Conservation (phyloP, 2,113 vertebrate species). For the Sialia sialis region DNA sequence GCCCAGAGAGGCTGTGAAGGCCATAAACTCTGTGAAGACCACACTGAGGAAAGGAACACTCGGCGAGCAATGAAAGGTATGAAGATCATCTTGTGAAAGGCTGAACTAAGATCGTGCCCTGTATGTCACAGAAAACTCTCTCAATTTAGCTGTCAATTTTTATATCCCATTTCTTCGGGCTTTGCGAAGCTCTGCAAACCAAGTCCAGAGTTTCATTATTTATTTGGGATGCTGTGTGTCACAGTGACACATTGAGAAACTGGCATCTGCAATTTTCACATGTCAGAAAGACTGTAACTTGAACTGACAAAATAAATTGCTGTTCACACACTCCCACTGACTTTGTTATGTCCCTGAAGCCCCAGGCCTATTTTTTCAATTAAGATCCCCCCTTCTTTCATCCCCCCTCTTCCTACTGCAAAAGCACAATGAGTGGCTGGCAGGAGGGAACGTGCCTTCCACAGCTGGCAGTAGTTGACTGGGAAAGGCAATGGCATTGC, state of each 20-base stretch:
- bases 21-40: not conserved
- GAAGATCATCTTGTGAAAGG: not conserved
- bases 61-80: not conserved
- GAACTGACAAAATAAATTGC: slow-evolving; percentile 60
- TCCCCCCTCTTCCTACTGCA: slow-evolving; percentile 3
- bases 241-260: slow-evolving; percentile 37
- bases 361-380: slow-evolving; percentile 59
- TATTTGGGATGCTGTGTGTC: slow-evolving; percentile 30
- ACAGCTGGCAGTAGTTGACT: slow-evolving; percentile 45
- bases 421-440: slow-evolving; percentile 9
- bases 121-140: not conserved
- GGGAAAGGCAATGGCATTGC: not conserved
- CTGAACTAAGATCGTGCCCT: not conserved
- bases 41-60: not conserved
- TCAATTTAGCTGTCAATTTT: not conserved
- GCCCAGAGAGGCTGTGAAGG: not conserved
- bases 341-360: slow-evolving; percentile 52
- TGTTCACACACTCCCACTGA: slow-evolving; percentile 44
- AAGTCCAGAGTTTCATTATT: slow-evolving; percentile 10
- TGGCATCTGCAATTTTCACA: slow-evolving; percentile 56
- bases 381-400: slow-evolving; percentile 41
- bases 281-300: slow-evolving; percentile 50
- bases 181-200: not conserved
- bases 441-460: slow-evolving; percentile 37
- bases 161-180: not conserved